A percentile compares a stretch with the other conserved stretches of the same genome.
Evolutionary conservation across 2,888 invertebrate species (phyloP).

Genomic region (Hesperia comma): DNA sequence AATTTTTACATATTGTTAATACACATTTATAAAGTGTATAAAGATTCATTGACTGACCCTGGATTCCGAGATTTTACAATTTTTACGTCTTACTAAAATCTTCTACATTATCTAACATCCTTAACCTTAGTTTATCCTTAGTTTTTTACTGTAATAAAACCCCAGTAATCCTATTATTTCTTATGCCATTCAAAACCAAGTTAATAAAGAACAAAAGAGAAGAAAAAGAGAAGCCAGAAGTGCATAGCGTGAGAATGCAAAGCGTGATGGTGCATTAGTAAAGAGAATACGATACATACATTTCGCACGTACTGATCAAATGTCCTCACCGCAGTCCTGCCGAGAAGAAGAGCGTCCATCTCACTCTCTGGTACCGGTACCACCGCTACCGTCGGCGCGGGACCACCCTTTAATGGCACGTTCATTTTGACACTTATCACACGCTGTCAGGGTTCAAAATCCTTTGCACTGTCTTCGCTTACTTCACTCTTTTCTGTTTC

Average conservation of each 20-base stretch:
- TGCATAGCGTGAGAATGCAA: not conserved
- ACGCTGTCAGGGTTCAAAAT: conserved; percentile 49
- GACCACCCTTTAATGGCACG: conserved; percentile 69
- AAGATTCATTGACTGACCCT: too few species aligned
- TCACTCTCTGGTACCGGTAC: conserved; percentile 88
- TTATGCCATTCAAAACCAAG: too few species aligned
- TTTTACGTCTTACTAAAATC: too few species aligned
- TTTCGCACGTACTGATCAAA: conserved; percentile 83
- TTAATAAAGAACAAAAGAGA: not conserved
- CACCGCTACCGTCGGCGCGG: conserved; percentile 84
- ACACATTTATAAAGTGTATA: too few species aligned
- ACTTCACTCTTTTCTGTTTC: not conserved
- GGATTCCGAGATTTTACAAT: too few species aligned
- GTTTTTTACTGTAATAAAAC: too few species aligned
- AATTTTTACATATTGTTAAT: too few species aligned
- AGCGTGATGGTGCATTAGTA: conserved; percentile 36
- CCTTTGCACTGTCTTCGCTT: conserved; percentile 7
- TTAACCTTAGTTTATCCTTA: too few species aligned
- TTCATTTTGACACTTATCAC: conserved; percentile 57
- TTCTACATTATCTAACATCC: too few species aligned
- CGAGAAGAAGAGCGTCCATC: conserved; percentile 91
- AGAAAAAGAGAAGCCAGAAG: conserved; percentile 10
- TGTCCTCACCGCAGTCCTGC: conserved; percentile 90
- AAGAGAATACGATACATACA: conserved; percentile 74
- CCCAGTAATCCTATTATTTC: too few species aligned